Conservation (phyloP, 2,113 vertebrate species). For the Melozone crissalis region DNA sequence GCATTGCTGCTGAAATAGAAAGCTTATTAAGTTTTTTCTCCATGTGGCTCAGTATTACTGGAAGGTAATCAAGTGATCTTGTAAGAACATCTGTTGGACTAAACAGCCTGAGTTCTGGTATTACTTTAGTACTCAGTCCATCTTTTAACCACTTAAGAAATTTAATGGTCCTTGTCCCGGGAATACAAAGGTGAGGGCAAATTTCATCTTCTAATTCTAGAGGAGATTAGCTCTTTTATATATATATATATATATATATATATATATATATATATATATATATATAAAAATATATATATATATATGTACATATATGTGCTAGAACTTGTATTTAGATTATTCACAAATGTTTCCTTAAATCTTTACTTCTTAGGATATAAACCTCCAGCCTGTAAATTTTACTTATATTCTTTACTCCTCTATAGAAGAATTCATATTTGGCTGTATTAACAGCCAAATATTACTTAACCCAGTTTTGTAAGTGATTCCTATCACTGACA, state of each 20-base stretch:
- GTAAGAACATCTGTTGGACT: background rate
- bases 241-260: background rate
- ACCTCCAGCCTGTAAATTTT: background rate
- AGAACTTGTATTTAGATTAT: background rate
- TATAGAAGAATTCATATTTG: background rate
- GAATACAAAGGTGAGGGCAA: background rate
- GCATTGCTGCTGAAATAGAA: background rate
- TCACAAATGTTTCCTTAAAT: background rate
- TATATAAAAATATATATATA: background rate
- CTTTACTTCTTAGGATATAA: background rate
- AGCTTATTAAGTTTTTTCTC: background rate
- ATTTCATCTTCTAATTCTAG: background rate
- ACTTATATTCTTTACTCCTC: background rate
- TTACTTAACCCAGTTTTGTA: background rate
- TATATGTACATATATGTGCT: background rate
- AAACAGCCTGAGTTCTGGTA: background rate
- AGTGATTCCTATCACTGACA: background rate
- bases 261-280: background rate
- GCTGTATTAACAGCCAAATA: background rate
- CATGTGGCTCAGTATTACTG: background rate
- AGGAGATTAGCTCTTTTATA: background rate
- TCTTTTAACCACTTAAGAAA: background rate
- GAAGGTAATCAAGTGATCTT: background rate
- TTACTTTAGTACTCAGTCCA: background rate
- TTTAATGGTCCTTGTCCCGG: background rate